A percentile compares a stretch with the other conserved stretches of the same genome.
These are phyloP conservation scores for Metellina segmentata DNA, from an alignment of 2,888 invertebrate species.

Conservation along the genomic window DNA sequence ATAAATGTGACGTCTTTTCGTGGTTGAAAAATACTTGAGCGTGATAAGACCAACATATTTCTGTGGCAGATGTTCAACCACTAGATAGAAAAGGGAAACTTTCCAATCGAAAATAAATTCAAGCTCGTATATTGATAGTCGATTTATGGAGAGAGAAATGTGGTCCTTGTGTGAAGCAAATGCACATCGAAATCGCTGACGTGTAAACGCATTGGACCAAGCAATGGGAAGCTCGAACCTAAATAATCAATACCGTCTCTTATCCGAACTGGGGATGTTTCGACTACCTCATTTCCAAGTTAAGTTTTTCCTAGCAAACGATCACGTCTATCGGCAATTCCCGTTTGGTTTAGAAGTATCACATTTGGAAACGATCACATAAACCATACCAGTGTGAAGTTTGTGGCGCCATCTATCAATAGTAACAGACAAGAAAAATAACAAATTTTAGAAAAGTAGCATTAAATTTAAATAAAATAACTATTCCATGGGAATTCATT, in stretches of 20 bases:
- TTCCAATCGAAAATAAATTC: too few species aligned
- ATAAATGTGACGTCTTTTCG: too few species aligned
- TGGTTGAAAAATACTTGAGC: too few species aligned
- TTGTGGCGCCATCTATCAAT: conserved; percentile 17
- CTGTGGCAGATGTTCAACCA: too few species aligned
- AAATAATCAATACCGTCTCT: conserved; percentile 55
- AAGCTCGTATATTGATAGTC: not conserved
- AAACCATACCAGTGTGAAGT: too few species aligned
- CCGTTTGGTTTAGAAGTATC: conserved; percentile 19
- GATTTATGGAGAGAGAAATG: conserved; percentile 4
- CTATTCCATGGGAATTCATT: too few species aligned
- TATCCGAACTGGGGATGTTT: conserved; percentile 40
- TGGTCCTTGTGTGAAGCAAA: not conserved
- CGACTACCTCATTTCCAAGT: conserved; percentile 17
- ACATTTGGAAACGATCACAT: conserved; percentile 29
- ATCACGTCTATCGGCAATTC: conserved; percentile 10
- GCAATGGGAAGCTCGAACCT: not conserved
- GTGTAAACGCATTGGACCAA: conserved; percentile 17
- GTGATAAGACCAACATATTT: too few species aligned
- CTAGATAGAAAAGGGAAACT: too few species aligned
- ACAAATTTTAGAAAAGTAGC: too few species aligned
- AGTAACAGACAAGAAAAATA: too few species aligned
- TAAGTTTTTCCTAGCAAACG: not conserved
- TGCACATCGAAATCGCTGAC: conserved; percentile 20
- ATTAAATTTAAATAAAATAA: too few species aligned